Base-by-base conservation (phyloP, 2,797 vertebrate genomes). In the Cichlasoma orientale region DNA sequence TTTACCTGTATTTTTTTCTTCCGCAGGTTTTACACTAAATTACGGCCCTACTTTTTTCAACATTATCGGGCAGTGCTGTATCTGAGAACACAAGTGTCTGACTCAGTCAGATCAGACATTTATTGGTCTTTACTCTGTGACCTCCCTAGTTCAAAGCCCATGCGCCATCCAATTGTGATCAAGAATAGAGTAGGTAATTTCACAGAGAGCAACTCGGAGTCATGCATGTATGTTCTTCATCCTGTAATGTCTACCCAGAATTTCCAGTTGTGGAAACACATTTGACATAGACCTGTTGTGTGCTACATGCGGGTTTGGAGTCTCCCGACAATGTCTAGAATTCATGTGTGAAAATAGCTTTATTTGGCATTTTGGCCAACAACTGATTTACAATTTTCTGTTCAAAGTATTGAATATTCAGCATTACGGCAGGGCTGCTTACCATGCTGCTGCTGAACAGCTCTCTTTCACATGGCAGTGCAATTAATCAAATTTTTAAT, bases 391-490 rank as follows among this genome's bases (percentile, higher is more conserved):
- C 25, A 19, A 11, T 47, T 10, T 47, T 47, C 23, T 19, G 8
- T 44, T 82, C 31, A 70, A 68, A 76, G 25, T 33, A 75, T 27
- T 66, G 59, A 9, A 84, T 78, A 36, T 75, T 41, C 52, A 74
- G 52, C 38, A 66, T 47, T 25, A 19, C 38, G 71, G 61, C 25
- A 77, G 23, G 59, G 0, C 59, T 25, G 36, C 23, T 63, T 25
- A 18, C 36, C 7, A 13, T 23, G 58, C 58, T 41, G 36, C 36
- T 38, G 36, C 11, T 38, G 11, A 38, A 38, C 36, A 12, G 0
- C 41, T 61, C 33, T 23, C 12, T 41, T 41, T 12, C 16, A 63
- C 59, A 63, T 18, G 13, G 41, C 21, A 41, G 14, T 44, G 14
- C 59, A 63, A 44, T 41, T 44, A 63, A 63, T 61, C 58, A 41